These are phyloP conservation scores for Erythrolamprus reginae DNA, from an alignment of 2,113 vertebrate species.

Conservation along the genomic window DNA sequence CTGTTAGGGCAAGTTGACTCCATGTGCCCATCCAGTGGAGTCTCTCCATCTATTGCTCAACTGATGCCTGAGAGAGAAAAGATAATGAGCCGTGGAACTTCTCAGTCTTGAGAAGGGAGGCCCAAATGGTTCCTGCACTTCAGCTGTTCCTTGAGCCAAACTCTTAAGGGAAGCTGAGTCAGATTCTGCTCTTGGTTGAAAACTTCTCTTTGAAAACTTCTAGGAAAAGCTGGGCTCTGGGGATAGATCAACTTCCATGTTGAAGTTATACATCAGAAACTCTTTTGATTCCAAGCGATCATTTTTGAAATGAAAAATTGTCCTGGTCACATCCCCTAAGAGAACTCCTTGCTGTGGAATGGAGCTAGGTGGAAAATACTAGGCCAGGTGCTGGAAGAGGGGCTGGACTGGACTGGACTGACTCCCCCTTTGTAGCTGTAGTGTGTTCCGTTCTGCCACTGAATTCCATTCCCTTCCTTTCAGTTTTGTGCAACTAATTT, in stretches of 20 bases:
- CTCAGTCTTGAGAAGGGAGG: neutral
- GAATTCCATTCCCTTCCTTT: neutral
- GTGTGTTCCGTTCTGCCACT: rapidly evolving
- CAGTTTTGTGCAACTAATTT: neutral
- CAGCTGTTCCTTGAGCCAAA: neutral
- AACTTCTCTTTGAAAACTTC: neutral
- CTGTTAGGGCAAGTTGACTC: neutral
- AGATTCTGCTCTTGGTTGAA: neutral
- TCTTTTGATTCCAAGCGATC: neutral
- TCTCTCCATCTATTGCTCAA: neutral
- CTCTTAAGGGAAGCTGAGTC: neutral
- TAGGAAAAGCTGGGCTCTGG: neutral
- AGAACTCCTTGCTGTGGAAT: neutral
- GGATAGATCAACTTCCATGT: neutral
- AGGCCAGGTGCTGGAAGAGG: neutral
- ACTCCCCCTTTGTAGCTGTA: neutral
- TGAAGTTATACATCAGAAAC: neutral
- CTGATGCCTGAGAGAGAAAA: neutral
- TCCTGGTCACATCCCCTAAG: neutral
- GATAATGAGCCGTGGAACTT: neutral
- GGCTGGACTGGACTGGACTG: neutral
- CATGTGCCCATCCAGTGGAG: neutral
- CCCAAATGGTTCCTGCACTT: neutral
- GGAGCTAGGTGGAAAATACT: neutral
- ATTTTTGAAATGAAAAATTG: neutral